These are phyloP conservation scores for Cotesia typhae DNA, from an alignment of 1,140 invertebrate genomes.

Conservation along the genomic window DNA sequence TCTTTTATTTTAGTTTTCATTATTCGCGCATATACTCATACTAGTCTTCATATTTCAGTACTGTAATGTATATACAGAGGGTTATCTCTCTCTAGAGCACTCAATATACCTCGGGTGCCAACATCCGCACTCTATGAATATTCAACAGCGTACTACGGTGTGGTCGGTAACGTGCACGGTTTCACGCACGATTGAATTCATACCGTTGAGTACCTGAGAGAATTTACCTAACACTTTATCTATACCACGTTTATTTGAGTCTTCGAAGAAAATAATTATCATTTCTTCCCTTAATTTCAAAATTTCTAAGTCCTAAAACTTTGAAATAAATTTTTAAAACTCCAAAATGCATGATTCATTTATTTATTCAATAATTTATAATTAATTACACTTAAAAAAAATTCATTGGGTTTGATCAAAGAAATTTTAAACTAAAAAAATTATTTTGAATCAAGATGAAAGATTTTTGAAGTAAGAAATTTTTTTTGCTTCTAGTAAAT, in stretches of 20 bases:
- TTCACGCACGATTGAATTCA: conserved; percentile 39
- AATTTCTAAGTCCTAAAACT: too few species aligned
- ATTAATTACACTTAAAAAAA: too few species aligned
- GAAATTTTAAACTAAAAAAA: too few species aligned
- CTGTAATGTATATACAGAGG: neutral
- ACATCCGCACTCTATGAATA: conserved; percentile 32
- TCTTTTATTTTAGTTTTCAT: too few species aligned
- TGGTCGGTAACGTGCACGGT: conserved; percentile 20
- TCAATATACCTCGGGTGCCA: neutral
- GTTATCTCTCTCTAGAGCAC: neutral
- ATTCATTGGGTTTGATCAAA: too few species aligned
- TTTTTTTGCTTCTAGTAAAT: too few species aligned
- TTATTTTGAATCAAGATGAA: too few species aligned
- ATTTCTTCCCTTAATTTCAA: neutral
- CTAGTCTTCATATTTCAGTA: neutral
- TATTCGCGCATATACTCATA: too few species aligned
- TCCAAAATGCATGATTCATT: too few species aligned
- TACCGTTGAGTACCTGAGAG: conserved; percentile 17
- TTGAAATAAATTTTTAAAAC: too few species aligned
- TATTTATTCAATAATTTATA: too few species aligned
- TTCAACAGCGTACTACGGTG: conserved; percentile 25
- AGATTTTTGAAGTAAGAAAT: too few species aligned
- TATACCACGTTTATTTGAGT: conserved; percentile 1
- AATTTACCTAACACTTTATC: neutral
- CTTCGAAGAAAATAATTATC: neutral